Evolutionary conservation across 2,888 invertebrate genomes (phyloP).

Genomic region (Drosophila anomalipes): DNA sequence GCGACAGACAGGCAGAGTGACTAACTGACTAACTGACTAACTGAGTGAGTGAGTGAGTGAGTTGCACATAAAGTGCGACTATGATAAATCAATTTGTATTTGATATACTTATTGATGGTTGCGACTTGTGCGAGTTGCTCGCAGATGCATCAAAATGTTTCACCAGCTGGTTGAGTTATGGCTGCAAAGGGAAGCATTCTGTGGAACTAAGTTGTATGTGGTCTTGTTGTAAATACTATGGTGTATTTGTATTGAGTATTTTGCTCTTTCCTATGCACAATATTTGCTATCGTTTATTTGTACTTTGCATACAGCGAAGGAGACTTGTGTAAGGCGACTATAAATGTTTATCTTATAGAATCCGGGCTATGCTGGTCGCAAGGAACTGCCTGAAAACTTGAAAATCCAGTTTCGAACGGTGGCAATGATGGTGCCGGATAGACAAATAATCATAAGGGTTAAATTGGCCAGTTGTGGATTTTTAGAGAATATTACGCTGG

Average conservation of each 20-base stretch:
- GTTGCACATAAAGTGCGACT: constrained; percentile 31
- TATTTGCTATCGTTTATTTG: constrained; percentile 52
- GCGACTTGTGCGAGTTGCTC: constrained; percentile 31
- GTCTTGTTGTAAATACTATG: not conserved
- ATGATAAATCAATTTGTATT: constrained; percentile 65
- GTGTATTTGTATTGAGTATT: not conserved
- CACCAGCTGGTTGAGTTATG: constrained; percentile 12
- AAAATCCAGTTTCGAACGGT: constrained; percentile 99
- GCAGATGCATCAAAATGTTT: constrained; percentile 54
- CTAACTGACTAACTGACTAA: constrained; percentile 10
- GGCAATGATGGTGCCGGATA: constrained; percentile 99
- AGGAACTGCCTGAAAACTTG: constrained; percentile 97
- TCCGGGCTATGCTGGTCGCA: constrained; percentile 98
- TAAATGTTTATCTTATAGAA: constrained; percentile 88
- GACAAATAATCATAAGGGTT: constrained; percentile 98
- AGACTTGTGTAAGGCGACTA: constrained; percentile 19
- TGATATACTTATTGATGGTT: constrained; percentile 62
- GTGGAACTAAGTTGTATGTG: constrained; percentile 6
- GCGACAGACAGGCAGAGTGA: constrained; percentile 5
- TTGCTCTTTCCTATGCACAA: constrained; percentile 11
- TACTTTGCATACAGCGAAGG: constrained; percentile 4
- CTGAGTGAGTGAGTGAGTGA: not conserved
- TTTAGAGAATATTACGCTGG: constrained; percentile 96
- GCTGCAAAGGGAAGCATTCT: not conserved
- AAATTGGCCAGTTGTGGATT: constrained; percentile 98